Base-by-base conservation (phyloP, 2,888 invertebrate species). In the Nesidiocoris tenuis region DNA sequence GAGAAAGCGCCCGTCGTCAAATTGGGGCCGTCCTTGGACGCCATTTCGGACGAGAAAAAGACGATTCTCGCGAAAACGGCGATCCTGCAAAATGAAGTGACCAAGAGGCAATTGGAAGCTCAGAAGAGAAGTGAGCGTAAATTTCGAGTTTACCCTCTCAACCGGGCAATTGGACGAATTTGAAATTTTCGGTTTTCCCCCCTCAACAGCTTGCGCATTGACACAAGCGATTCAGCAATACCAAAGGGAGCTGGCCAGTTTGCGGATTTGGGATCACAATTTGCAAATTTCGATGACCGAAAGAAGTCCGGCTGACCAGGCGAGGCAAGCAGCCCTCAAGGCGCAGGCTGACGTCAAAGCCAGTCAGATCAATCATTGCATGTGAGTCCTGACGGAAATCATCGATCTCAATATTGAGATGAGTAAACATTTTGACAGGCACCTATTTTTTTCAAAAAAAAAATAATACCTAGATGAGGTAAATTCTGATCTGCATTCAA, bases 151-250 rank as follows among this genome's bases (percentile, higher is more conserved):
- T 5, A 2, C 18, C n/a, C 56, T 56, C 2, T 5, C 18, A 18
- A n/a, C 7, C 9, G 54, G 54, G 54, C 54, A 54, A 54, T 54
- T 9, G 54, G 12, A 54, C 7, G 12, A 54, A 54, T 54, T 12
- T 54, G 9, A 54, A 54, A 12, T 54, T 54, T 54, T 54, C 54
- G 9, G 7, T n/a, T n/a, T 18, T 9, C 18, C 54, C 56, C 19
- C 21, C 61, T 12, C 59, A 78, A n/a, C n/a, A n/a, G 78, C 75
- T 18, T 78, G 78, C 54, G 78, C 78, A 39, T 54, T 78, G 2
- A 77, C 78, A 2, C 67, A 75, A 65, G 67, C 67, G n/a, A 72
- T 78, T 2, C 78, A 78, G 18, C 72, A 76, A 54, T 78, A 78
- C 24, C 78, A 78, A 72, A 65, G 70, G 5, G 78, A 78, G 39